Percentiles rank a stretch among this genome's conserved stretches.
phyloP scores from a whole-genome alignment of 64 coral and sea anemone species.

The Orbicella faveolata region DNA sequence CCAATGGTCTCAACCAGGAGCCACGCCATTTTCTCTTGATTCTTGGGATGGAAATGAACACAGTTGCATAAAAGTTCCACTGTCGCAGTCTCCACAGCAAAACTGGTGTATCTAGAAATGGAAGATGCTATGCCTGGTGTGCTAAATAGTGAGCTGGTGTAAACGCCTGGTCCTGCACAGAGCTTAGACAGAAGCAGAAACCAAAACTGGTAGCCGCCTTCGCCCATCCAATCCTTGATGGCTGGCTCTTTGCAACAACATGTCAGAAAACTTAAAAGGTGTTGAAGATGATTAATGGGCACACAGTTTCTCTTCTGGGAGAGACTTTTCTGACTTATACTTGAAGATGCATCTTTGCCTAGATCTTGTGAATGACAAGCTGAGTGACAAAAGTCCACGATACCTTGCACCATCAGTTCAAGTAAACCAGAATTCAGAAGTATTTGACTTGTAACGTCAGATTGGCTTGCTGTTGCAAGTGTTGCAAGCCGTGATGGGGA shows the following conservation, averaged over 20 bases:
- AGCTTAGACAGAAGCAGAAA: slow-evolving; percentile 32
- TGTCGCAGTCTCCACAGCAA: slow-evolving; percentile 75
- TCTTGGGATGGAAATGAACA: slow-evolving; percentile 67
- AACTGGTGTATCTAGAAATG: slow-evolving; percentile 24
- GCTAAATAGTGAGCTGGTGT: neutral
- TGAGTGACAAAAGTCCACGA: slow-evolving; percentile 28
- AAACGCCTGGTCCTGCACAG: neutral
- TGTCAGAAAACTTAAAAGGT: slow-evolving; percentile 34
- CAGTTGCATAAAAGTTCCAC: slow-evolving; percentile 67
- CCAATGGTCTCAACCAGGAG: slow-evolving; percentile 76
- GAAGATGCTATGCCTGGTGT: slow-evolving; percentile 7
- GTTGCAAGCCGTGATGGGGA: slow-evolving; percentile 51
- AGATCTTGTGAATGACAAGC: neutral
- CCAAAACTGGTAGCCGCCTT: slow-evolving; percentile 45
- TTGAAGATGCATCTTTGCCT: neutral
- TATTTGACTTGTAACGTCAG: slow-evolving; percentile 36
- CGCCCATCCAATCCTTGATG: slow-evolving; percentile 52
- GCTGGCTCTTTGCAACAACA: slow-evolving; percentile 40
- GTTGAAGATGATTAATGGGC: neutral
- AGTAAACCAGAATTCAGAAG: slow-evolving; percentile 71
- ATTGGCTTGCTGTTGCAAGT: slow-evolving; percentile 52
- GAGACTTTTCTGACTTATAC: neutral
- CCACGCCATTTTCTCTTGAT: slow-evolving; percentile 67
- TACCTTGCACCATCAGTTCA: slow-evolving; percentile 25
- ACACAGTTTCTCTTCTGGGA: neutral